A percentile compares a stretch with the other conserved stretches of the same genome.
Conservation (phyloP, 2,888 invertebrate species). For the Linyphia triangularis region DNA sequence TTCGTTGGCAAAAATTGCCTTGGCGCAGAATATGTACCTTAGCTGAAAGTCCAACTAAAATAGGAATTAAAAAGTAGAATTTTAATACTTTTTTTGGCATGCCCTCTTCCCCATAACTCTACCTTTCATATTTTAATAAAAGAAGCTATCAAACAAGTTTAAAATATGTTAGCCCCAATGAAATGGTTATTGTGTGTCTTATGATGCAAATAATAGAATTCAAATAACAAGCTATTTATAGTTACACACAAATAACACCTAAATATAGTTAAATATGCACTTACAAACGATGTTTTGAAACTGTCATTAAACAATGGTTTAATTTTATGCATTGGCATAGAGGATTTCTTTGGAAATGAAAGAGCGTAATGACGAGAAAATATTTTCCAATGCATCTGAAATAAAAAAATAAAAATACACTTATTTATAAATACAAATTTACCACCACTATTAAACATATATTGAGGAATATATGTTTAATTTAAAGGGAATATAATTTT, state of each 20-base stretch:
- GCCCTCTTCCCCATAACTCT: too few relatives aligned
- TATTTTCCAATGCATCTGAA: conserved; percentile 26
- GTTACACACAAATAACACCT: too few relatives aligned
- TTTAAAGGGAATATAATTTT: not conserved
- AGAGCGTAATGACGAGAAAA: conserved; percentile 20
- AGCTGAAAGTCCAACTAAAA: too few relatives aligned
- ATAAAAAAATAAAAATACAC: not conserved
- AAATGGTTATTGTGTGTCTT: too few relatives aligned
- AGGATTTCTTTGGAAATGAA: not conserved
- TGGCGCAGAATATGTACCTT: too few relatives aligned
- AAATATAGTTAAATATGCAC: not conserved
- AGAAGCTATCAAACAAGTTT: too few relatives aligned
- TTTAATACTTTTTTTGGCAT: too few relatives aligned
- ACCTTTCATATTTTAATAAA: too few relatives aligned
- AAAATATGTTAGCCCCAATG: too few relatives aligned
- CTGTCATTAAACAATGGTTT: not conserved
- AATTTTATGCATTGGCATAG: not conserved
- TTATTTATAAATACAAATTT: not conserved
- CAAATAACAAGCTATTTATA: not conserved
- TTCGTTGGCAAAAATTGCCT: too few relatives aligned
- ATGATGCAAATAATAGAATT: too few relatives aligned
- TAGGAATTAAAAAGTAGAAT: too few relatives aligned
- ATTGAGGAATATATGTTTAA: not conserved
- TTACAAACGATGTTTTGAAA: conserved; percentile 7
- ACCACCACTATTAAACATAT: not conserved